Evolutionary conservation across 2,113 vertebrate genomes (phyloP).

Genomic region (Pterocles burchelli): DNA sequence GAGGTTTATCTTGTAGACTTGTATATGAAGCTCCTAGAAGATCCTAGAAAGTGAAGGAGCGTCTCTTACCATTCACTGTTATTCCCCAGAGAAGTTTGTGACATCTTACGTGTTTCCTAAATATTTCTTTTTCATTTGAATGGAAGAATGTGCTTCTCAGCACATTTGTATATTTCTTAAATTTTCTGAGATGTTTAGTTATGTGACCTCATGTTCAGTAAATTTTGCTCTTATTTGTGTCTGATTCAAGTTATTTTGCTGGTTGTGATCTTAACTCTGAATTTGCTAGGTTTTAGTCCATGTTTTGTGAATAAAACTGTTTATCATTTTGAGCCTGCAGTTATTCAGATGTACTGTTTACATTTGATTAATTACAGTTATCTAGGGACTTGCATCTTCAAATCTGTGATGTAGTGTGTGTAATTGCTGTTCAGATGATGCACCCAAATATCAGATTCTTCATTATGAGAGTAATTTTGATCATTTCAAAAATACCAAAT

Average conservation of each 20-base stretch:
- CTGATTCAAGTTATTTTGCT: slow-evolving; percentile 56
- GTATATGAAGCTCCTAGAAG: neutral
- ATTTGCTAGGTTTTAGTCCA: neutral
- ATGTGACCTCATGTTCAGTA: neutral
- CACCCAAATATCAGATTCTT: slow-evolving; percentile 49
- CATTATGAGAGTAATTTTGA: slow-evolving; percentile 31
- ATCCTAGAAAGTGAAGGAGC: neutral
- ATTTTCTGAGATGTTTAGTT: slow-evolving; percentile 51
- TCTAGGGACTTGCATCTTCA: neutral
- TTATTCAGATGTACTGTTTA: neutral
- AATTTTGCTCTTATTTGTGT: neutral
- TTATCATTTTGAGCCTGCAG: neutral
- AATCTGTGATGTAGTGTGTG: neutral
- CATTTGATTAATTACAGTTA: neutral
- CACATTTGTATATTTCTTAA: neutral
- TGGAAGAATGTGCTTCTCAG: neutral
- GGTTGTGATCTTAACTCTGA: neutral
- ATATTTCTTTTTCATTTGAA: neutral
- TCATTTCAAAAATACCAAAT: slow-evolving; percentile 39
- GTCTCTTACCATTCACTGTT: neutral
- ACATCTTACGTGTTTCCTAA: neutral
- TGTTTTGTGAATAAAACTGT: neutral
- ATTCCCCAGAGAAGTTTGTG: neutral
- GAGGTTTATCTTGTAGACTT: neutral
- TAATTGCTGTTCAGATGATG: neutral